These are phyloP conservation scores for Diadumene lineata DNA, from an alignment of 92 coral and sea anemone species.

Conservation along the genomic window DNA sequence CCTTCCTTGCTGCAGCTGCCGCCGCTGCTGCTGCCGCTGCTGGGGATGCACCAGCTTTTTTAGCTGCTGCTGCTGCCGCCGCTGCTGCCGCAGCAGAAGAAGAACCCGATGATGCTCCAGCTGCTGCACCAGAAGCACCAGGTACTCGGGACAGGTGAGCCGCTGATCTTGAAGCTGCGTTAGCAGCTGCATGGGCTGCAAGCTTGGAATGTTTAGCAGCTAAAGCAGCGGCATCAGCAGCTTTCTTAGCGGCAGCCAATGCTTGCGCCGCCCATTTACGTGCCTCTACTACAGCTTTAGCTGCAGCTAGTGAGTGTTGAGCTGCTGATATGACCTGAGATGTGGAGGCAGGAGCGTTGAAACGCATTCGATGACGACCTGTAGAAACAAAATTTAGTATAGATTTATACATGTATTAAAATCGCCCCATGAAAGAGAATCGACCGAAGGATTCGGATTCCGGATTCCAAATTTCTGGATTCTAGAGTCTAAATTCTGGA, in stretches of 20 bases:
- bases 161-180: slow-evolving; percentile 22
- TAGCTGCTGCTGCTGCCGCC: slow-evolving; percentile 20
- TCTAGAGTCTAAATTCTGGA: too few relatives aligned
- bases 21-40: slow-evolving; percentile 25
- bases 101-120: slow-evolving; percentile 22
- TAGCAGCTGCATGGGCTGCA: slow-evolving; percentile 29
- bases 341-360: not conserved
- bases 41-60: slow-evolving; percentile 11
- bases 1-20: slow-evolving; percentile 1
- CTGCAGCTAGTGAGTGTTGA: slow-evolving; percentile 19
- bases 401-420: too few relatives aligned
- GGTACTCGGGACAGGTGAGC: slow-evolving; percentile 28
- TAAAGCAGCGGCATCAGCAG: slow-evolving; percentile 14
- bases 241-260: slow-evolving; percentile 51
- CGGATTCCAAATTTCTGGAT: too few relatives aligned
- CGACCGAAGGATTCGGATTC: too few relatives aligned
- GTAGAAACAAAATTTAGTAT: not conserved
- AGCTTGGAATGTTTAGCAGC: slow-evolving; percentile 16
- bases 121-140: slow-evolving; percentile 22
- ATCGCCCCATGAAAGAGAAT: too few relatives aligned
- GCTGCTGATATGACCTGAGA: slow-evolving; percentile 19
- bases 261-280: slow-evolving; percentile 25
- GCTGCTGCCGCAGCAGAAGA: slow-evolving; percentile 22
- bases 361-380: not conserved
- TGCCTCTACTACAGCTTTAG: slow-evolving; percentile 17